These are phyloP conservation scores for Micronycteris hirsuta DNA, from an alignment of 2,113 vertebrate genomes.

Conservation along the genomic window DNA sequence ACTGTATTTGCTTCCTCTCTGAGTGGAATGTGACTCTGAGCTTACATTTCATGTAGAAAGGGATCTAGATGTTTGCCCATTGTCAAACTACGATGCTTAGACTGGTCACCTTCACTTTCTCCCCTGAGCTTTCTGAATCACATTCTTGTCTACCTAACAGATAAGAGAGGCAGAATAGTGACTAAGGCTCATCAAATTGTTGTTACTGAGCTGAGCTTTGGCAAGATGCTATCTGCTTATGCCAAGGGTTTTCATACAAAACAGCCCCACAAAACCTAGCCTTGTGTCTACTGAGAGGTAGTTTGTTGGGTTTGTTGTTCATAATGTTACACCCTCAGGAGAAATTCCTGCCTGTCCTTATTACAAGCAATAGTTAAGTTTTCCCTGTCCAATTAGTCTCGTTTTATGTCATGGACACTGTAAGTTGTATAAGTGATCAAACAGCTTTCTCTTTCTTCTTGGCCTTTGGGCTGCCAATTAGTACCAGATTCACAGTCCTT, in stretches of 20 bases:
- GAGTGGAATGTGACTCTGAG: neutral
- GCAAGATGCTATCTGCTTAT: neutral
- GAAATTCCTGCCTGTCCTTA: constrained; percentile 45
- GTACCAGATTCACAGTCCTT: constrained; percentile 8
- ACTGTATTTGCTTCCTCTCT: neutral
- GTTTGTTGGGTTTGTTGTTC: neutral
- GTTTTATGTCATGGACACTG: neutral
- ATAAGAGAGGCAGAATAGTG: neutral
- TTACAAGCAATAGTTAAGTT: constrained; percentile 26
- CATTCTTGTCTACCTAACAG: neutral
- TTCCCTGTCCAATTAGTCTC: constrained; percentile 47
- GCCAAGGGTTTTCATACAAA: neutral
- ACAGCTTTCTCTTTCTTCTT: constrained; percentile 20
- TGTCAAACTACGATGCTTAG: neutral
- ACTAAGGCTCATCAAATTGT: neutral
- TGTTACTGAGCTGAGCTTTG: neutral
- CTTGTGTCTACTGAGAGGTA: neutral
- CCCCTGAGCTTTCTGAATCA: neutral
- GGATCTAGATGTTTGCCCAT: neutral
- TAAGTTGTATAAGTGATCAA: neutral
- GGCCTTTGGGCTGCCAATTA: constrained; percentile 22
- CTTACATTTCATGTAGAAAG: neutral
- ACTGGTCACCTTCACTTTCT: neutral
- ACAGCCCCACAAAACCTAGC: neutral
- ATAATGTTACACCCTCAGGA: neutral